Percentiles rank a stretch among this genome's conserved stretches.
Conservation (phyloP, 2,797 vertebrate species). For the Galagoides demidoff region DNA sequence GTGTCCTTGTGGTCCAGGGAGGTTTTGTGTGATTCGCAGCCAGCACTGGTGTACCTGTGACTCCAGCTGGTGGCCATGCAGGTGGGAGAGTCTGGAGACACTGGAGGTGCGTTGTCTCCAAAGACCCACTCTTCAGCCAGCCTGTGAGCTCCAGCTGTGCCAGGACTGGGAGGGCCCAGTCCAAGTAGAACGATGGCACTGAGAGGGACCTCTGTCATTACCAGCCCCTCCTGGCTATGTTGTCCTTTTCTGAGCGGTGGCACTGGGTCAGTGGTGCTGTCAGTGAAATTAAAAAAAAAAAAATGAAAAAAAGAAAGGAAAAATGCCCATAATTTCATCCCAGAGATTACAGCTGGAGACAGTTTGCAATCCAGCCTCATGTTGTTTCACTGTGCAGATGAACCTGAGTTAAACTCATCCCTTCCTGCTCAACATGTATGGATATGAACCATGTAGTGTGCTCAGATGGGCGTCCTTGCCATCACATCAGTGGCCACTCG, state of each 20-base stretch:
- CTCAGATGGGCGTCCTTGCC: not conserved
- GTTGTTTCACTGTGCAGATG: too few species aligned
- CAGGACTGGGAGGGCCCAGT: rapidly evolving
- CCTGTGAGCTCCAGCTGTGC: rapidly evolving
- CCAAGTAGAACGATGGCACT: rapidly evolving
- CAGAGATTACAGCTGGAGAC: not conserved
- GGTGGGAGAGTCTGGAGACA: not conserved
- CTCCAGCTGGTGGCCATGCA: not conserved
- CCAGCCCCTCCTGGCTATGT: not conserved
- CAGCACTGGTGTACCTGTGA: too few species aligned
- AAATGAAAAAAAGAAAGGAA: not conserved
- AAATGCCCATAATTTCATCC: not conserved
- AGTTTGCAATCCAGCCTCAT: not conserved
- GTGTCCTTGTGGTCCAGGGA: not conserved
- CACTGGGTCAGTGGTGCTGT: not conserved
- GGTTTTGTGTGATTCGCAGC: not conserved
- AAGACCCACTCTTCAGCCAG: not conserved
- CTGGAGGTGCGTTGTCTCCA: rapidly evolving
- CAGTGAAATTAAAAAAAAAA: not conserved
- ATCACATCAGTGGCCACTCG: not conserved
- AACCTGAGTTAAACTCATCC: not conserved
- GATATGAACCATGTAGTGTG: not conserved
- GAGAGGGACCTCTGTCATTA: not conserved
- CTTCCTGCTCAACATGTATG: not conserved
- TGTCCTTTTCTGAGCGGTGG: not conserved